Base-by-base conservation (phyloP, 2,113 vertebrate genomes). In the Pycnonotus jocosus region DNA sequence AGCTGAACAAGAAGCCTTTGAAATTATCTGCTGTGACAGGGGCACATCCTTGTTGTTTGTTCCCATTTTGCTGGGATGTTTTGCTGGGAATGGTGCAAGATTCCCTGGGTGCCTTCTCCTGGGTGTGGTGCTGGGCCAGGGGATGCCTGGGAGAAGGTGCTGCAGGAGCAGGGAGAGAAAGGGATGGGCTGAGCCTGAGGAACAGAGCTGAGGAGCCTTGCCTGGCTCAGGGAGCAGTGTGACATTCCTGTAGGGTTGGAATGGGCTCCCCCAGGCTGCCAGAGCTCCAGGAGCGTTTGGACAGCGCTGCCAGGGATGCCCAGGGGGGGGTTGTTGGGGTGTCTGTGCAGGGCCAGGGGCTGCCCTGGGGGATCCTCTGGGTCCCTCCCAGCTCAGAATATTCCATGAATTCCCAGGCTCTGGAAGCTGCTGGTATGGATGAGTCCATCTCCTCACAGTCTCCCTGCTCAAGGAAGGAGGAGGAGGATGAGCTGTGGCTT, bases 321-420 rank as follows among this genome's bases (percentile, higher is more conserved):
- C 61, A 74, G 61, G n/a, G 15, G 61, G 78, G 77, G 61, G 14
- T 4, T 73, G 33, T 25, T 58, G 60, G 70, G 45, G 44, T 3
- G 45, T 74, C 28, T 81, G 58, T 3, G 68, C 68, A 58, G 77
- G 58, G 18, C 0, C 4, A 3, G 33, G 51, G 6, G 33, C 1
- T 45, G 60, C 2, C 0, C 13, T 27, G n/a, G 50, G 0, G 12
- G 14, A 27, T 47, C 47, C 72, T 24, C 5, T 1, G 53, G 17
- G 5, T 54, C 33, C 25, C 31, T 72, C 2, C 78, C 45, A 81
- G 1, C 33, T 24, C 77, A 51, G 60, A 62, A 24, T 0, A 53
- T 53, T 89, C 60, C 70, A 25, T 54, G 45, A 53, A 24, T 30
- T 15, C 54, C 37, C 23, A 35, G 4, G 21, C 33, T 35, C 38